A percentile compares a stretch with the other conserved stretches of the same genome.
Evolutionary conservation across 2,113 vertebrate species (phyloP).

Genomic region (Thryonomys swinderianus): DNA sequence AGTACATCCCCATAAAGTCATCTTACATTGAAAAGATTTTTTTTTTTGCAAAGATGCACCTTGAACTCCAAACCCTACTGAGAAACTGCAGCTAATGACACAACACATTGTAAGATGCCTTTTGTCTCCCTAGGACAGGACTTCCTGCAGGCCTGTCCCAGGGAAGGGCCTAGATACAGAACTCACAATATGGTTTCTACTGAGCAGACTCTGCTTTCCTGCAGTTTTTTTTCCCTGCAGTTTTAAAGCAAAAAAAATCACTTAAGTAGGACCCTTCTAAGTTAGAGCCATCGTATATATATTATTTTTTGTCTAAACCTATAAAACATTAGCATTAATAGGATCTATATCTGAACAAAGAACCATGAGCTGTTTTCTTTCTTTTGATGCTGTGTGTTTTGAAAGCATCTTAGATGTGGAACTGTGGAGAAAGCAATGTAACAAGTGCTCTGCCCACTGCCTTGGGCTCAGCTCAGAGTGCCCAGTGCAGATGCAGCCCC

Average conservation of each 20-base stretch:
- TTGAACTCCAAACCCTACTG: background rate
- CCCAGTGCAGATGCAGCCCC: accelerated
- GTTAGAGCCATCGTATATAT: background rate
- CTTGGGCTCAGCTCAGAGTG: background rate
- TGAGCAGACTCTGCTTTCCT: background rate
- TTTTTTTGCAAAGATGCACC: too few species aligned
- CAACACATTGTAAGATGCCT: background rate
- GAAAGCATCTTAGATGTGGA: background rate
- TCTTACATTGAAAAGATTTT: background rate
- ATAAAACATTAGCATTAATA: background rate
- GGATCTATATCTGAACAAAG: background rate
- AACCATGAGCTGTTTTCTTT: background rate
- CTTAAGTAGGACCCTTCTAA: background rate
- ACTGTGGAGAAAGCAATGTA: accelerated
- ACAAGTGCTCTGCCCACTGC: accelerated
- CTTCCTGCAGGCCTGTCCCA: background rate
- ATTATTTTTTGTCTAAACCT: background rate
- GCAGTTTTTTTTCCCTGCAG: background rate
- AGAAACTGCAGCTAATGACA: background rate
- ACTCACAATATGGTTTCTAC: background rate
- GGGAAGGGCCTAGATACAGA: background rate
- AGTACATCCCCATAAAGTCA: background rate
- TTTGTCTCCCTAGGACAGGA: background rate
- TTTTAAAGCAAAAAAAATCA: background rate
- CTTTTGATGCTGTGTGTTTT: background rate